Percentiles rank a stretch among this genome's conserved stretches.
Conservation (phyloP, 2,797 vertebrate genomes). For the Sparidentex hasta region DNA sequence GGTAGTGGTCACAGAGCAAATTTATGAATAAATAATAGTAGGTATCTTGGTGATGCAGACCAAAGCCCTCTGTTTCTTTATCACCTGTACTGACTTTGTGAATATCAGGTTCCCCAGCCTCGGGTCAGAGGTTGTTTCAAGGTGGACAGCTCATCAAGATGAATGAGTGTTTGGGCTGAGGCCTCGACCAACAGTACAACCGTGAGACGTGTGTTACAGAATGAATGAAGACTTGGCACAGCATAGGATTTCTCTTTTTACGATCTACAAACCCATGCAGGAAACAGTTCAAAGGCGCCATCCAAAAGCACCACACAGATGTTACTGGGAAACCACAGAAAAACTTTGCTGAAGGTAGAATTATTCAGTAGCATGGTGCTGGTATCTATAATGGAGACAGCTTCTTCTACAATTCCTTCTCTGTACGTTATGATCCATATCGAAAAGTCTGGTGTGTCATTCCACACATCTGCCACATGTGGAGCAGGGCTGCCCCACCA, state of each 20-base stretch:
- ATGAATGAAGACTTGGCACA: background rate
- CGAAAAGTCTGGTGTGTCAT: background rate
- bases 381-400: background rate
- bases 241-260: background rate
- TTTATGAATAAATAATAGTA: background rate
- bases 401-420: background rate
- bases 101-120: slow-evolving; percentile 3
- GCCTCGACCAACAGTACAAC: slow-evolving; percentile 2
- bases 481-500: background rate
- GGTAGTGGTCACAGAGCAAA: slow-evolving; percentile 15
- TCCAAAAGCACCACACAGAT: background rate
- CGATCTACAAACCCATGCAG: background rate
- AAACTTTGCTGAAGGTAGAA: slow-evolving; percentile 2
- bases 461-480: background rate
- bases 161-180: background rate
- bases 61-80: background rate
- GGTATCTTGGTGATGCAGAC: background rate
- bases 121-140: background rate
- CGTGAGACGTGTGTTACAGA: background rate
- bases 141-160: slow-evolving; percentile 4
- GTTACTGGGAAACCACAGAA: background rate
- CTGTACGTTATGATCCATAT: slow-evolving; percentile 3
- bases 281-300: background rate
- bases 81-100: background rate
- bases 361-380: background rate